Evolutionary conservation across 2,888 invertebrate species (phyloP), one percentile per base, ranked within the genome.

Genomic region (Proisotoma minuta): DNA sequence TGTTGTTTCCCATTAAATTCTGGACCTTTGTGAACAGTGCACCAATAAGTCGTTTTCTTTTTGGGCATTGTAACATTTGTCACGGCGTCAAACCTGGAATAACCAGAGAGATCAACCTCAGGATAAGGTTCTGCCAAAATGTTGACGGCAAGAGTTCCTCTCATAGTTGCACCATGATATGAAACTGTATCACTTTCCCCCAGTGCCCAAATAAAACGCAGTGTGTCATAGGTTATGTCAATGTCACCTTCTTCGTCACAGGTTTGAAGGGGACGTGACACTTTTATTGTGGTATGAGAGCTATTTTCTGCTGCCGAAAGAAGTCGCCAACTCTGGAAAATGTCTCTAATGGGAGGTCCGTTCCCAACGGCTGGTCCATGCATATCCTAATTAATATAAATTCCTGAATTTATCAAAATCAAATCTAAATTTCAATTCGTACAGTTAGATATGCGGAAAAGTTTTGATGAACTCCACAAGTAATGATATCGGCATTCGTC

Each of bases 11-110:
- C 79, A 0, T 81, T 79, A 1, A 89, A 76, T 0, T 78, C 77
- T 0, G 90, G 90, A 0, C 86, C 84, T 77, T 86, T 87, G 79
- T 90, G 87, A 63, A 91, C 86, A 78, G 90, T 91, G 78, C 91
- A 91, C 90, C 90, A 91, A 78, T 91, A 91, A 18, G 88, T 79
- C 0, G 91, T 91, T 66, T 88, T 86, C 82, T 57, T 43, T 4
- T 50, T n/a, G n/a, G 61, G 61, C 57, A 61, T 50, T 22, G 26
- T 54, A 28, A 56, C 23, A 10, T 52, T 52, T n/a, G 29, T 52
- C 18, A 24, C 5, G 5, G 50, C 22, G 34, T 34, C 34, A 34
- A 34, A 48, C 22, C 48, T 48, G 5, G n/a, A 22, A 48, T n/a
- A 8, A 22, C 18, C 22, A 18, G 34, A 34, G n/a, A 52, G 28